phyloP scores from a whole-genome alignment of 1,140 invertebrate genomes.

The Drosophila setifemur region DNA sequence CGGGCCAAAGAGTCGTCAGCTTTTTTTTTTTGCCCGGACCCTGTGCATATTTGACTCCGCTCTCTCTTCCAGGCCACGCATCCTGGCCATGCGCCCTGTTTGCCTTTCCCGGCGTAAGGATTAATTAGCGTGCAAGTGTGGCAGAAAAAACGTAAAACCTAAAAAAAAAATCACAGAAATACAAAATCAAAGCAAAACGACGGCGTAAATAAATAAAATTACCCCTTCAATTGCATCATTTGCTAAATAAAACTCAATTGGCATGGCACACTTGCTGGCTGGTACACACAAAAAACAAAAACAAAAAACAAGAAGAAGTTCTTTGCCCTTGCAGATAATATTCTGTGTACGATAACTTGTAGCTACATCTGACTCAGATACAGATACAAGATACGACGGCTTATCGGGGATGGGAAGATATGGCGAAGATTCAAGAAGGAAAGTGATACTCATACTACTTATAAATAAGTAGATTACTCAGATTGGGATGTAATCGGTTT shows the following conservation, averaged over 20 bases:
- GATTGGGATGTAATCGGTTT: too few species aligned
- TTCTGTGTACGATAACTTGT: not conserved
- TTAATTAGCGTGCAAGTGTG: constrained; percentile 79
- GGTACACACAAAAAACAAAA: too few species aligned
- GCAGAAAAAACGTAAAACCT: constrained; percentile 54
- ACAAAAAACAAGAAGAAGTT: too few species aligned
- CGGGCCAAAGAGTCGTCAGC: constrained; percentile 62
- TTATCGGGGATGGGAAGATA: constrained; percentile 17
- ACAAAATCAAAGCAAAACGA: not conserved
- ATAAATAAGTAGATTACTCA: constrained; percentile 1
- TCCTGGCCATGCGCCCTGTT: constrained; percentile 36
- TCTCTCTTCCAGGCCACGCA: constrained; percentile 28
- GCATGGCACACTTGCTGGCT: constrained; percentile 20
- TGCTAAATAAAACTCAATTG: constrained; percentile 67
- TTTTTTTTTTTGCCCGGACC: too few species aligned
- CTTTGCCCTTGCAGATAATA: constrained; percentile 32
- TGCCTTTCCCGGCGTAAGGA: constrained; percentile 74
- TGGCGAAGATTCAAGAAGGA: not conserved
- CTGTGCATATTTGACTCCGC: constrained; percentile 56
- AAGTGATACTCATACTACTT: not conserved
- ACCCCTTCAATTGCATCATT: constrained; percentile 75
- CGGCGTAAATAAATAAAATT: constrained; percentile 65
- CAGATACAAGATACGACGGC: not conserved
- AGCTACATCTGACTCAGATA: constrained; percentile 10
- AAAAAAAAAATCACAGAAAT: constrained; percentile 21